These are phyloP conservation scores for Dryocosmus kuriphilus DNA, from an alignment of 2,888 invertebrate genomes.

Conservation along the genomic window DNA sequence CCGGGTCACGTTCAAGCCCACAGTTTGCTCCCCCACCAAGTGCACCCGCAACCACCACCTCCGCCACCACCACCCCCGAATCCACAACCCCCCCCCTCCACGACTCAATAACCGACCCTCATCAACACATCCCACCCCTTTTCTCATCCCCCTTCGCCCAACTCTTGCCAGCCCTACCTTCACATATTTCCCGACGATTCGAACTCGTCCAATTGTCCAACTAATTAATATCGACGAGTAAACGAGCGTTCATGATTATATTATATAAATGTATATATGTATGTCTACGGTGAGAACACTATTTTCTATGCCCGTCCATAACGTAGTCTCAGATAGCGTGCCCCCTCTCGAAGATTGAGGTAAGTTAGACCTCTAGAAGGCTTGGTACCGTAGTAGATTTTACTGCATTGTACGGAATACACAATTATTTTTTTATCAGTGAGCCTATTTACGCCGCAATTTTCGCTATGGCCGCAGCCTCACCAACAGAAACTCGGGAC, in stretches of 20 bases:
- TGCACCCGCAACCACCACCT: slow-evolving; percentile 75
- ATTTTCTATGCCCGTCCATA: slow-evolving; percentile 59
- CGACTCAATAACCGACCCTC: slow-evolving; percentile 72
- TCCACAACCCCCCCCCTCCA: slow-evolving; percentile 69
- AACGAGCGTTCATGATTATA: slow-evolving; percentile 42
- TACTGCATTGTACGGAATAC: background rate
- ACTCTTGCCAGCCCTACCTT: slow-evolving; percentile 37
- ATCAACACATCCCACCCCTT: slow-evolving; percentile 42
- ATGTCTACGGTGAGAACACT: slow-evolving; percentile 51
- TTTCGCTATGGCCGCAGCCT: too few relatives aligned
- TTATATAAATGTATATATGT: slow-evolving; percentile 40
- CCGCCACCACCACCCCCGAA: slow-evolving; percentile 75
- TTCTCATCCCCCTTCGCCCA: slow-evolving; percentile 56
- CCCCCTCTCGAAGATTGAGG: slow-evolving; percentile 23
- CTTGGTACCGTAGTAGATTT: background rate
- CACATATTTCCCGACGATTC: slow-evolving; percentile 53
- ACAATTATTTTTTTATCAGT: too few relatives aligned
- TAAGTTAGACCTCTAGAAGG: background rate
- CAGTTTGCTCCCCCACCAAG: slow-evolving; percentile 73
- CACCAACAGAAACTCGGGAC: too few relatives aligned
- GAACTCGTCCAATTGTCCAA: slow-evolving; percentile 60
- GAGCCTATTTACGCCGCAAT: too few relatives aligned
- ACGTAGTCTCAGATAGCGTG: slow-evolving; percentile 42
- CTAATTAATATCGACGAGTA: slow-evolving; percentile 55
- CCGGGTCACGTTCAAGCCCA: slow-evolving; percentile 74